Conservation (phyloP, 92 coral and sea anemone genomes). For the Phenganax stokvisi region DNA sequence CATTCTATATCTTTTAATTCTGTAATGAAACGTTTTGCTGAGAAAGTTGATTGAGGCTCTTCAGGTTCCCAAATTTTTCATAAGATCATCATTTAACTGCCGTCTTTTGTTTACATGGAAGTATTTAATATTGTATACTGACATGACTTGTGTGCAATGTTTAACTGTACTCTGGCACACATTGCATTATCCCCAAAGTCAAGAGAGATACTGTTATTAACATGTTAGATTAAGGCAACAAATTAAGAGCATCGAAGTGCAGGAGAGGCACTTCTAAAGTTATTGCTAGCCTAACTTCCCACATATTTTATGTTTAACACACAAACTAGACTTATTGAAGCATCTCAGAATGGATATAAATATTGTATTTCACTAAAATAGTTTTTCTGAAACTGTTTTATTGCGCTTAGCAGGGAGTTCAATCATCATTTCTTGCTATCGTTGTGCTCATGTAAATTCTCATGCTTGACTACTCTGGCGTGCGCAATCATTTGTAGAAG, state of each 20-base stretch:
- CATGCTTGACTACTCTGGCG: background rate
- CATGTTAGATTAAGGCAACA: no score
- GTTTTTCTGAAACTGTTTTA: background rate
- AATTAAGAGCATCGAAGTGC: no score
- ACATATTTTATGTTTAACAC: no score
- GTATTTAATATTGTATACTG: background rate
- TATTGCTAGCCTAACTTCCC: no score
- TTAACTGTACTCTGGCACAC: background rate
- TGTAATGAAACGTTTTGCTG: no score
- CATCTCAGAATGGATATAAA: no score
- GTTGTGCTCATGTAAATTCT: background rate
- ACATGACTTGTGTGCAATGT: conserved; percentile 10
- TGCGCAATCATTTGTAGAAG: no score
- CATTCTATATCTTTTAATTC: no score
- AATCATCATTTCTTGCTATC: background rate
- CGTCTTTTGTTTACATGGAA: conserved; percentile 1
- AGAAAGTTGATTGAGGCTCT: no score
- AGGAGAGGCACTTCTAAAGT: no score
- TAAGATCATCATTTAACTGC: background rate
- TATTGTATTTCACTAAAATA: background rate
- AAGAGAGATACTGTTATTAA: no score
- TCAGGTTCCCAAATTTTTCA: background rate
- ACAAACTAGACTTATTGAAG: no score
- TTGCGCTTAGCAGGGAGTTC: background rate
- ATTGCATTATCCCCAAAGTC: background rate